Conservation (phyloP, 2,888 invertebrate genomes). For the Lepetodrilus schrolli region DNA sequence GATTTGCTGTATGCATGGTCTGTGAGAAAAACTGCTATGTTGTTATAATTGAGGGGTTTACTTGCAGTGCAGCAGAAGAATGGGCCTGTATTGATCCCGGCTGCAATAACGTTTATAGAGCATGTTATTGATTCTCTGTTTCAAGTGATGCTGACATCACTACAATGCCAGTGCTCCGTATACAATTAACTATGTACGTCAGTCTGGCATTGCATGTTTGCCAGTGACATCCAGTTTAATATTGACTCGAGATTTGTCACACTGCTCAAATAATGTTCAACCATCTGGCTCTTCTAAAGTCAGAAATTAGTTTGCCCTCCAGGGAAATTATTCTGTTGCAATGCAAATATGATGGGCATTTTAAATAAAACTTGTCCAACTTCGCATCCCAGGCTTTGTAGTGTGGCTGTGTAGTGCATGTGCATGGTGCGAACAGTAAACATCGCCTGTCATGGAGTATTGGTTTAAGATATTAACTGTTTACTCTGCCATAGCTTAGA, state of each 20-base stretch:
- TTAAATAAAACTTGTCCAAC: slow-evolving; percentile 24
- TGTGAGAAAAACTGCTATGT: not conserved
- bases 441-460: slow-evolving; percentile 38
- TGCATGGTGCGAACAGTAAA: slow-evolving; percentile 40
- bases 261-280: slow-evolving; percentile 11
- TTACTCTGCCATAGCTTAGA: slow-evolving; percentile 41
- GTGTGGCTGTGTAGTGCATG: slow-evolving; percentile 12
- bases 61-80: not conserved
- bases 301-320: slow-evolving; percentile 32
- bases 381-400: slow-evolving; percentile 13
- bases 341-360: slow-evolving; percentile 20
- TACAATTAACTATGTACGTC: too few species aligned
- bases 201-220: too few species aligned
- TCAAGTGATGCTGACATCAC: not conserved
- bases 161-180: not conserved
- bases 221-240: not conserved
- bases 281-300: slow-evolving; percentile 20
- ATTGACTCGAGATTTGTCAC: slow-evolving; percentile 8
- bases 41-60: not conserved
- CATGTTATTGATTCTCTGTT: too few species aligned
- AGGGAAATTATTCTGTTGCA: slow-evolving; percentile 26
- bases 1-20: not conserved
- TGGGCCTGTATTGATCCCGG: not conserved
- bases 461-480: slow-evolving; percentile 52
- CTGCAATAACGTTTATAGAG: not conserved